Base-by-base conservation (phyloP, 2,888 invertebrate genomes). In the Hyppa rectilinea region DNA sequence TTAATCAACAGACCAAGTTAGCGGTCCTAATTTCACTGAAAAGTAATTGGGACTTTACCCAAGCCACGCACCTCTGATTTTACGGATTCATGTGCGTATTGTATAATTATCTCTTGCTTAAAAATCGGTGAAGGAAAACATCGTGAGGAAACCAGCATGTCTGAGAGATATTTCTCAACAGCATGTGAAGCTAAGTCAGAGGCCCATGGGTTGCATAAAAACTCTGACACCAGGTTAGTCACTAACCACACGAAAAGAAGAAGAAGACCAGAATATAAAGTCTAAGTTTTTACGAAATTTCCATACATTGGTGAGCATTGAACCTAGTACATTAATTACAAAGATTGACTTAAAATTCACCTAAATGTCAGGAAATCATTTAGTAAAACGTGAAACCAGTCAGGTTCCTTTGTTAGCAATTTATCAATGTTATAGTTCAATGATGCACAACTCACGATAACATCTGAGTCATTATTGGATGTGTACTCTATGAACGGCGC, bases 351-450 rank as follows among this genome's bases (percentile, higher is more conserved):
- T 40, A 53, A 59, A 53, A 59, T 61, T 58, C 38, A 50, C 61
- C 50, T 66, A 62, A 58, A 45, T 34, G 52, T 69, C 58, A 71
- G 64, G 68, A 78, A 68, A 71, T 74, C 67, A 43, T 65, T 62
- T 58, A 71, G 63, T 63, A 71, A 85, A 83, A 70, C 60, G 70
- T 80, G 61, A 69, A 72, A 40, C 45, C 58, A 65, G 70, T 52
- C 45, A 47, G 52, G 61, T 62, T 78, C 74, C 63, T 76, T 69
- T 68, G 59, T 82, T 78, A 71, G 71, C 62, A 71, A 80, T 85
- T 83, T 80, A 78, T 78, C 85, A 75, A 75, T 53, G 83, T 70
- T 78, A 75, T 61, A 78, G 83, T 81, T 85, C 85, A 83, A 76
- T 85, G 78, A 72, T 78, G 73, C 69, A 61, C 34, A 56, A 50